These are phyloP conservation scores for Oxystoma pomonae DNA, from an alignment of 2,888 invertebrate species.

Conservation along the genomic window DNA sequence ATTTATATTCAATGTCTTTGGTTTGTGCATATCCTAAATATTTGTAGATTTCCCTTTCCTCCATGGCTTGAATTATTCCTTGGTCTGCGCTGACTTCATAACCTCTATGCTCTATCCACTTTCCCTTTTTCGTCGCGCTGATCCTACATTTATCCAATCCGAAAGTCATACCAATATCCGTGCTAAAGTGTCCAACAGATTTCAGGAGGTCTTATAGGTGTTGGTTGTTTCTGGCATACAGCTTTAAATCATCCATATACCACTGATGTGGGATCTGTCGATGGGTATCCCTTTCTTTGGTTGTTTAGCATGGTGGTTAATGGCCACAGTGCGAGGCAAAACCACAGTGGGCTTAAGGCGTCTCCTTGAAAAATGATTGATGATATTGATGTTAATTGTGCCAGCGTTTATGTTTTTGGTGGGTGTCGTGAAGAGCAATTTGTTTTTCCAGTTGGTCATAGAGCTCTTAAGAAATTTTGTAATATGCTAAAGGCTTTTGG, in stretches of 20 bases:
- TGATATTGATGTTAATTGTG: not conserved
- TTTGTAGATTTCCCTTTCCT: not conserved
- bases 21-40: not conserved
- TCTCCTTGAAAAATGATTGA: not conserved
- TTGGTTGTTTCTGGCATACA: not conserved
- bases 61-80: not conserved
- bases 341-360: not conserved
- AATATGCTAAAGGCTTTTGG: no score
- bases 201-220: not conserved
- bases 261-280: not conserved
- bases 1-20: not conserved
- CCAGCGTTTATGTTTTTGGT: not conserved
- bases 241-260: constrained; percentile 1
- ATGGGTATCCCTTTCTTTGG: not conserved
- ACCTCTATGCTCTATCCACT: not conserved
- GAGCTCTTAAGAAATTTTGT: no score
- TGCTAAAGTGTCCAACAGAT: not conserved
- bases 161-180: not conserved
- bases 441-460: not conserved
- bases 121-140: not conserved
- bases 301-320: not conserved
- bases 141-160: not conserved
- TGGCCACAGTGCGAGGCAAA: not conserved
- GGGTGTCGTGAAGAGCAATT: not conserved
- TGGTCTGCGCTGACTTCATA: not conserved